phyloP scores from a whole-genome alignment of 2,797 vertebrate species.

The Sitta carolinensis region DNA sequence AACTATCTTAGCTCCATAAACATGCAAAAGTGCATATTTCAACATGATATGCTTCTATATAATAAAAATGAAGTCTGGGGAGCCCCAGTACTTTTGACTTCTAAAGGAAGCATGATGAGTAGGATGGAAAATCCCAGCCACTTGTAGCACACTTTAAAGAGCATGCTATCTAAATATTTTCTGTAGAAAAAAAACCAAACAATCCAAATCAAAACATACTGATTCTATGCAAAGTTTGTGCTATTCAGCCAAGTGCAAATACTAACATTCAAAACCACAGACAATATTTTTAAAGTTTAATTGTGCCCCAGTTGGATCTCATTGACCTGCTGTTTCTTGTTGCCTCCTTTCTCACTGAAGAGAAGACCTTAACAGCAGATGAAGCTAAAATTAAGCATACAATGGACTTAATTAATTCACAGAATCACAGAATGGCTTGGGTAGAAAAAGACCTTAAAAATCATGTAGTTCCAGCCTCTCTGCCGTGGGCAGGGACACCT shows the following conservation, averaged over 20 bases:
- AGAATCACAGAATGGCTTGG: neutral
- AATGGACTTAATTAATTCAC: neutral
- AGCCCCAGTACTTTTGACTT: neutral
- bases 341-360: neutral
- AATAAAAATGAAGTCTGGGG: neutral
- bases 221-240: neutral
- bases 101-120: neutral
- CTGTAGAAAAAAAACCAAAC: fast-evolving
- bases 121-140: neutral
- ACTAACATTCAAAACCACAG: neutral
- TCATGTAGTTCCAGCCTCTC: neutral
- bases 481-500: neutral
- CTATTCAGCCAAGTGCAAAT: neutral
- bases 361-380: neutral
- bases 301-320: neutral
- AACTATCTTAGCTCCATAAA: neutral
- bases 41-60: neutral
- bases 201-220: neutral
- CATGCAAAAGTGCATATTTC: neutral
- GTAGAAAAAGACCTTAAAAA: neutral
- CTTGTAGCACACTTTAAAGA: neutral
- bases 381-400: neutral
- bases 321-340: neutral
- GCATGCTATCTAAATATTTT: neutral
- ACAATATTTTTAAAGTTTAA: neutral